phyloP scores from a whole-genome alignment of 2,888 invertebrate genomes.

The Lamellibrachia columna region DNA sequence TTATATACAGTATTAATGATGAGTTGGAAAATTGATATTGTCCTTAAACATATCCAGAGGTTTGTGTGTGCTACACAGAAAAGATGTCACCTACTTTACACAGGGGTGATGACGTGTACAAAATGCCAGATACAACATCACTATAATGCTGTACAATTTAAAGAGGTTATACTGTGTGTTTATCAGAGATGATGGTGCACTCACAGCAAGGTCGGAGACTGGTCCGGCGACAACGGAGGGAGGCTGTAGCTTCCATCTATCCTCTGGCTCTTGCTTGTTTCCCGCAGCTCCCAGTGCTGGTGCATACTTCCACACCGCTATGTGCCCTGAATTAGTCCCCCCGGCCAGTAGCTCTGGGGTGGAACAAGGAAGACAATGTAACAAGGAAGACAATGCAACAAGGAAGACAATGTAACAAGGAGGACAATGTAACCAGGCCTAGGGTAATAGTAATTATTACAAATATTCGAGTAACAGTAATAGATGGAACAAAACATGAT shows the following conservation, averaged over 20 bases:
- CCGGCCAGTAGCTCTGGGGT: slow-evolving; percentile 80
- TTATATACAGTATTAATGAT: too few species aligned
- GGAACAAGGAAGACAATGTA: not conserved
- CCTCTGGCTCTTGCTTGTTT: slow-evolving; percentile 74
- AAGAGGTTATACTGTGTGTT: not conserved
- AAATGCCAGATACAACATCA: not conserved
- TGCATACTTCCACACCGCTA: slow-evolving; percentile 82
- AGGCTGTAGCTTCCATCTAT: slow-evolving; percentile 83
- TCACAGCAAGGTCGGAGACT: slow-evolving; percentile 40
- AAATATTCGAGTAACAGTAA: too few species aligned
- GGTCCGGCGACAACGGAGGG: slow-evolving; percentile 69
- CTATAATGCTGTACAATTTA: not conserved
- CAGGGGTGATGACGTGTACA: not conserved
- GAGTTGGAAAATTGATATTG: not conserved
- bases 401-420: too few species aligned
- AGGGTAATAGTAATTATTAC: too few species aligned
- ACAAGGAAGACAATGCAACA: too few species aligned
- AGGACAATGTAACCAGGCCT: too few species aligned
- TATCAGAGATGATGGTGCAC: slow-evolving; percentile 20
- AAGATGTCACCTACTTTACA: not conserved
- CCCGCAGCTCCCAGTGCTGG: slow-evolving; percentile 43
- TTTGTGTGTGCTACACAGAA: not conserved
- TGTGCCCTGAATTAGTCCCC: slow-evolving; percentile 87
- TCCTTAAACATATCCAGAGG: not conserved
- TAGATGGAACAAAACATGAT: too few species aligned